Evolutionary conservation across 2,797 vertebrate species (phyloP), one percentile per base, ranked within the genome.

Genomic region (Helarctos malayanus): DNA sequence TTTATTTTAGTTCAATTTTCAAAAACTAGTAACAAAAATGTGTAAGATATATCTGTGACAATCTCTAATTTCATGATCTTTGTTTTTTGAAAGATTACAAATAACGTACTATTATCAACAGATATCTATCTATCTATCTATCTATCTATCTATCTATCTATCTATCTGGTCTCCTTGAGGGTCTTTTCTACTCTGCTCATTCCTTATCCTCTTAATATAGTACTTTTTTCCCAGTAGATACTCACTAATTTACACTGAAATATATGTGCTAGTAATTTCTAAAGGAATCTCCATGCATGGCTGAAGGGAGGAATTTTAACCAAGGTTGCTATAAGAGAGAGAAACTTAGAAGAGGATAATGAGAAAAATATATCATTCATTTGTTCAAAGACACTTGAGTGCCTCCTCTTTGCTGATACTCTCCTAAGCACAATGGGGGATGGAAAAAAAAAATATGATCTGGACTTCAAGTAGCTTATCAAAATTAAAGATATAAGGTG

Each of bases 321-420:
- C 12, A 80, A 61, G 7, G 10, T 57, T 71, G 4, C 3, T 52
- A 2, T n/a, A 54, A 32, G n/a, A 93, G n/a, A 94, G 16, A 76
- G 56, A 56, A 73, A 21, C 13, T 73, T 88, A 54, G 82, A 81
- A 92, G 19, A 6, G 80, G 27, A 32, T 19, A 3, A 29, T 73
- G 49, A 83, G 38, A n/a, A 92, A 95, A 96, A 95, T 7, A 68
- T 13, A 25, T 95, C 8, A 41, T 69, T 95, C 45, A 71, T 80
- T 95, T 73, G n/a, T 45, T 88, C 45, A 32, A 47, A 92, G 45
- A 81, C 29, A 13, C 25, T 25, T 73, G 7, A 56, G 32, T 21
- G 12, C 3, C 6, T 84, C 1, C 59, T 73, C 15, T 85, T 59
- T 41, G 23, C 13, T 49, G 65, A 32, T 63, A 12, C 3, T 78